A percentile compares a stretch with the other conserved stretches of the same genome.
These are phyloP conservation scores for Heliothis virescens DNA, from an alignment of 1,140 invertebrate genomes.

Conservation along the genomic window DNA sequence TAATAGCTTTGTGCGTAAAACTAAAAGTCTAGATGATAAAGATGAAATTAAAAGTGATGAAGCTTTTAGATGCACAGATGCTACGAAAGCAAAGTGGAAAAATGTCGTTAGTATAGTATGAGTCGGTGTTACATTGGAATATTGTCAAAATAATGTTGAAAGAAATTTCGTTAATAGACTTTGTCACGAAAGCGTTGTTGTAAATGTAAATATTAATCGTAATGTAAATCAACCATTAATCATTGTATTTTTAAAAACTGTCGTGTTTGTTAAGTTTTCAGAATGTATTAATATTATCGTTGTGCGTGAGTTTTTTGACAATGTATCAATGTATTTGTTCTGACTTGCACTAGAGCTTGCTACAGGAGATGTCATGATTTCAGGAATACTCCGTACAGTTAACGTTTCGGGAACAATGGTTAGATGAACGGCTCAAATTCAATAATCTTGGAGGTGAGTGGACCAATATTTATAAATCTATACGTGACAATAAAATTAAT, in stretches of 20 bases:
- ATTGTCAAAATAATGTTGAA: slow-evolving; percentile 46
- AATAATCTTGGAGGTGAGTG: slow-evolving; percentile 93
- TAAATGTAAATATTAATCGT: neutral
- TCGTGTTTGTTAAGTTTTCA: neutral
- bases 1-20: slow-evolving; percentile 47
- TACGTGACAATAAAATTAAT: neutral
- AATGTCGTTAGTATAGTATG: slow-evolving; percentile 19
- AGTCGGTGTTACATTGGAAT: slow-evolving; percentile 29
- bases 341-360: neutral
- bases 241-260: neutral
- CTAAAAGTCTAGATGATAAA: slow-evolving; percentile 39
- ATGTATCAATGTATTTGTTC: slow-evolving; percentile 37
- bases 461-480: neutral
- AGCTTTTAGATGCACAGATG: slow-evolving; percentile 46
- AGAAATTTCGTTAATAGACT: neutral
- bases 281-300: neutral
- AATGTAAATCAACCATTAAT: neutral
- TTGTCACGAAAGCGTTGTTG: neutral
- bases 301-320: slow-evolving; percentile 24
- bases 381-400: slow-evolving; percentile 98
- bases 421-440: slow-evolving; percentile 96
- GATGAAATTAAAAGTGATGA: slow-evolving; percentile 26
- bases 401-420: slow-evolving; percentile 98
- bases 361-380: slow-evolving; percentile 64
- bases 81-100: slow-evolving; percentile 37